Percentiles rank a stretch among this genome's conserved stretches.
phyloP scores from a whole-genome alignment of 2,888 invertebrate species.

The Spisula subtruncata region DNA sequence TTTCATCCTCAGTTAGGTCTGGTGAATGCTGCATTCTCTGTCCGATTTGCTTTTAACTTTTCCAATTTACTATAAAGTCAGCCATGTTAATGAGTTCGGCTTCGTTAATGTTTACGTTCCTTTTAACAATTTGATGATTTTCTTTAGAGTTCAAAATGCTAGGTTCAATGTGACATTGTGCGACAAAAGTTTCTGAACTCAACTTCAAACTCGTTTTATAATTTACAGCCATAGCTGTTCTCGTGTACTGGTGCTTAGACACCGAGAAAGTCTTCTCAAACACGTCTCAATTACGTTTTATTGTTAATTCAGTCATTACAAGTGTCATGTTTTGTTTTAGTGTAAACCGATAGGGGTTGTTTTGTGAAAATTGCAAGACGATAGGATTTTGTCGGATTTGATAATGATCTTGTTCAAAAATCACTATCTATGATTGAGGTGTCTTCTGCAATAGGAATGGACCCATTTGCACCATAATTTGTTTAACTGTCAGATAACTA shows the following conservation, averaged over 20 bases:
- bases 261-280: not conserved
- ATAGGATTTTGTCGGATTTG: conserved; percentile 29
- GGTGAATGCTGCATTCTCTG: too few relatives aligned
- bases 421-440: conserved; percentile 38
- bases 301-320: conserved; percentile 18
- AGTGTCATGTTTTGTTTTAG: conserved; percentile 19
- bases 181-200: not conserved
- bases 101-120: too few relatives aligned
- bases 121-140: not conserved
- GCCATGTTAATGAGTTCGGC: too few relatives aligned
- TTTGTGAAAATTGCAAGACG: not conserved
- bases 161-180: not conserved
- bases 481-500: conserved; percentile 58
- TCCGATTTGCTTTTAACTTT: too few relatives aligned
- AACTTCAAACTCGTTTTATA: not conserved
- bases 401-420: conserved; percentile 28
- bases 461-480: conserved; percentile 62
- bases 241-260: not conserved
- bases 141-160: not conserved
- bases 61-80: too few relatives aligned
- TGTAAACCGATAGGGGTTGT: not conserved
- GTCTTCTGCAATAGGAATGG: conserved; percentile 41
- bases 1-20: too few relatives aligned
- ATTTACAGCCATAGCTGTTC: not conserved
- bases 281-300: not conserved